Percentiles rank a stretch among this genome's conserved stretches.
phyloP scores from a whole-genome alignment of 1,140 invertebrate species.

The Propsilocerus akamusi region DNA sequence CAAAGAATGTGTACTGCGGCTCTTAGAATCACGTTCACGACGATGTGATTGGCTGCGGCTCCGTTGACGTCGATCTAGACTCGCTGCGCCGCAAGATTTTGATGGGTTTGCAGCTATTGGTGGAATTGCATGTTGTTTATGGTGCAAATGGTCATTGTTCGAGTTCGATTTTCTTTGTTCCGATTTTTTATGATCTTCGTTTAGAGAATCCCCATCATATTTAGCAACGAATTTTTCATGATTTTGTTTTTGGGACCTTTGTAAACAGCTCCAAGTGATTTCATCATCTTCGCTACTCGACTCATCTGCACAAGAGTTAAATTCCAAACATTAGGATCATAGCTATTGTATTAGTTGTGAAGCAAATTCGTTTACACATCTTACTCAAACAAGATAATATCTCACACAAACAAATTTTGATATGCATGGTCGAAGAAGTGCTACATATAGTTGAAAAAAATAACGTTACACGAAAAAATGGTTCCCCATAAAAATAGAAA shows the following conservation, averaged over 20 bases:
- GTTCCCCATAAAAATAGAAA: too few relatives aligned
- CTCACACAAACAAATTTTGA: too few relatives aligned
- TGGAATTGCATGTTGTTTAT: too few relatives aligned
- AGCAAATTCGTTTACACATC: too few relatives aligned
- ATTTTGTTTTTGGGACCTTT: not conserved
- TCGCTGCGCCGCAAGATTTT: too few relatives aligned
- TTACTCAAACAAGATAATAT: too few relatives aligned
- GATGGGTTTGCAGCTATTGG: slow-evolving; percentile 6
- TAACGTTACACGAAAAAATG: too few relatives aligned
- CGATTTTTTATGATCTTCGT: not conserved
- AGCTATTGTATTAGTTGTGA: too few relatives aligned
- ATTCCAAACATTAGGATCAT: too few relatives aligned
- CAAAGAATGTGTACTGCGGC: slow-evolving; percentile 29
- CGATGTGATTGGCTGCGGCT: slow-evolving; percentile 24
- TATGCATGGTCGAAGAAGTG: too few relatives aligned
- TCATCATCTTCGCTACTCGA: not conserved
- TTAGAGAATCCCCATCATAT: not conserved
- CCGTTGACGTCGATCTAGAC: slow-evolving; percentile 29
- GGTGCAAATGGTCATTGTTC: too few relatives aligned
- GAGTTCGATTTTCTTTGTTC: not conserved
- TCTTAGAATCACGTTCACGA: slow-evolving; percentile 31
- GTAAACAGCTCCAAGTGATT: not conserved
- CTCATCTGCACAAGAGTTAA: not conserved
- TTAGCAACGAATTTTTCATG: not conserved
- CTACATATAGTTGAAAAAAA: too few relatives aligned